Percentiles rank a stretch among this genome's conserved stretches.
phyloP scores from a whole-genome alignment of 2,888 invertebrate species.

The Patella depressa region DNA sequence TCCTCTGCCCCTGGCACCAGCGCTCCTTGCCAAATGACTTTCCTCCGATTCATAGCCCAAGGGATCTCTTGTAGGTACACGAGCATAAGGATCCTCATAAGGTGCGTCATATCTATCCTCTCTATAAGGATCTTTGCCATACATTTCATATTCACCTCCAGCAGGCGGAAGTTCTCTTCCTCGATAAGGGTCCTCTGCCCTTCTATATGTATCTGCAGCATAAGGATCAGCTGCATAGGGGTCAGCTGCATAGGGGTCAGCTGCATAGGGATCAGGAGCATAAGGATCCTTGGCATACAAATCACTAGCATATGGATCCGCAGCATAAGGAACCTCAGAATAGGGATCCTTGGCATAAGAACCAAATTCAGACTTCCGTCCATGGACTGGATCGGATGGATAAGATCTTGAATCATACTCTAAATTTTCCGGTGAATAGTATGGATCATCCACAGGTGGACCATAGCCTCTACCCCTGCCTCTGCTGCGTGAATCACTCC shows the following conservation, averaged over 20 bases:
- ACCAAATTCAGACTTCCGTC: background rate
- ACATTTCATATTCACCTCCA: background rate
- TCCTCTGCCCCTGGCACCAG: background rate
- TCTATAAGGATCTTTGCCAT: background rate
- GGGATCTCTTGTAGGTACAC: no score
- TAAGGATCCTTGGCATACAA: background rate
- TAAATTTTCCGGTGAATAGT: background rate
- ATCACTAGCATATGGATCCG: background rate
- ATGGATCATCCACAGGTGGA: no score
- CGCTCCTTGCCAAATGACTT: no score
- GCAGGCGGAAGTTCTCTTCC: background rate
- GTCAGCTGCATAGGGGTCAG: background rate
- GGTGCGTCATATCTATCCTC: background rate
- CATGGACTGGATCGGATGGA: background rate
- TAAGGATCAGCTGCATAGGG: background rate
- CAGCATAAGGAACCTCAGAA: background rate
- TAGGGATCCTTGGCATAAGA: conserved; percentile 1
- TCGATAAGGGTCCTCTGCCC: background rate
- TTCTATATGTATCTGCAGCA: background rate
- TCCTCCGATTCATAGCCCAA: no score
- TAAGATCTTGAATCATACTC: background rate
- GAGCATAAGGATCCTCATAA: background rate
- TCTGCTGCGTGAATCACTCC: background rate
- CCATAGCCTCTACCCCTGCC: background rate
- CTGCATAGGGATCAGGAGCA: background rate